Base-by-base conservation (phyloP, 2,888 invertebrate species). In the Cotesia congregata region DNA sequence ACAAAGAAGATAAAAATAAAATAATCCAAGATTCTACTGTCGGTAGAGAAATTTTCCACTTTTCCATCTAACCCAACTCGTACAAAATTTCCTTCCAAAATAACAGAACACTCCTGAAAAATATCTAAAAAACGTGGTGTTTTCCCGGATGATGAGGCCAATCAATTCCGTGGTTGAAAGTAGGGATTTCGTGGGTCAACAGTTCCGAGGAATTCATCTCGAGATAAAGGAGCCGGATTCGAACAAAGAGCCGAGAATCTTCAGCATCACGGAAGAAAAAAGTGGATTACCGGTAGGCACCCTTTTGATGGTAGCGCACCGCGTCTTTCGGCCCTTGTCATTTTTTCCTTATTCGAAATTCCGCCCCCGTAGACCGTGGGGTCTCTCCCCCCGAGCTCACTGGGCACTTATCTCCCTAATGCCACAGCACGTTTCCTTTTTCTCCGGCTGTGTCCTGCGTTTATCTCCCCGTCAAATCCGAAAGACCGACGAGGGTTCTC, bases 321-420 rank as follows among this genome's bases (percentile, higher is more conserved):
- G 59, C 81, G 80, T 85, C 86, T 84, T 87, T 85, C 85, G 85
- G 85, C 84, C 83, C 85, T 67, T 72, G 69, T 40, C 62, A n/a
- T 60, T 62, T 67, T 70, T 69, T 59, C 40, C 17, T 71, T 59
- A 74, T 59, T 72, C 68, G 59, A 41, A 59, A 41, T 40, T 15
- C 50, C 59, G 12, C 9, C 50, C 50, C 50, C 50, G 50, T 50
- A 50, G 2, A 12, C 2, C 0, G 50, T 50, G 30, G 30, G 30
- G 2, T 41, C 50, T 30, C 41, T n/a, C 20, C 30, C 73, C 30
- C 67, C 59, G 30, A 30, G 30, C 59, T 67, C 67, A 67, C 50
- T 67, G 41, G 75, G 72, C 75, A 77, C 78, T 76, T 80, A 79
- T 80, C 78, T 79, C 74, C 75, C 79, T 79, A 77, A 78, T 79